Evolutionary conservation across 2,888 invertebrate genomes (phyloP), one percentile per base, ranked within the genome.

Genomic region (Diloba caeruleocephala): DNA sequence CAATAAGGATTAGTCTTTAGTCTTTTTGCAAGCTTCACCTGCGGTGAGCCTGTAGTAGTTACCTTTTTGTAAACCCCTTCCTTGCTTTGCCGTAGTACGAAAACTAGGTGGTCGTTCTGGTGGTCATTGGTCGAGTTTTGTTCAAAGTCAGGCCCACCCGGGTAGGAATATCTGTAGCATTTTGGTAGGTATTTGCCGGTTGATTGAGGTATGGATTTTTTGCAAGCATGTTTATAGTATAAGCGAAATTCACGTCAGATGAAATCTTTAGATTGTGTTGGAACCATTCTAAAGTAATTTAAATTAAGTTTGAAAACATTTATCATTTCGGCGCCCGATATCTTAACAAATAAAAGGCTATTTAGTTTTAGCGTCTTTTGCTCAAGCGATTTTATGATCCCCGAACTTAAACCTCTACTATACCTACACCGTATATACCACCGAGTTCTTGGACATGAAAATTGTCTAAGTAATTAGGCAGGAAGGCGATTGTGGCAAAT

Each of bases 401-500:
- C n/a, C n/a, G n/a, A n/a, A n/a, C n/a, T n/a, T n/a, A n/a, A n/a
- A n/a, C n/a, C n/a, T n/a, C n/a, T n/a, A n/a, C n/a, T n/a, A n/a
- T n/a, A n/a, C n/a, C n/a, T n/a, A n/a, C n/a, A n/a, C n/a, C n/a
- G n/a, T n/a, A 6, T 14, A 9, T 8, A 8, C 29, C 37, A 26
- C 33, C 17, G 21, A 38, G 34, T 29, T 49, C 39, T 38, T 62
- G 68, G 68, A 56, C 44, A 46, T 56, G 60, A 41, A 51, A 74
- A 76, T 70, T 73, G 67, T 74, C 54, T 72, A 55, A 66, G 70
- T 76, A 77, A 79, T 79, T 74, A 78, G 65, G 52, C 59, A 44
- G 62, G 48, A 21, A 76, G 70, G 77, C 78, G 79, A 83, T 85
- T 86, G 78, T 76, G 59, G 82, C 71, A 88, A 89, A 90, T 90